Conservation (phyloP, 2,888 invertebrate genomes). For the Ochropleura leucogaster region DNA sequence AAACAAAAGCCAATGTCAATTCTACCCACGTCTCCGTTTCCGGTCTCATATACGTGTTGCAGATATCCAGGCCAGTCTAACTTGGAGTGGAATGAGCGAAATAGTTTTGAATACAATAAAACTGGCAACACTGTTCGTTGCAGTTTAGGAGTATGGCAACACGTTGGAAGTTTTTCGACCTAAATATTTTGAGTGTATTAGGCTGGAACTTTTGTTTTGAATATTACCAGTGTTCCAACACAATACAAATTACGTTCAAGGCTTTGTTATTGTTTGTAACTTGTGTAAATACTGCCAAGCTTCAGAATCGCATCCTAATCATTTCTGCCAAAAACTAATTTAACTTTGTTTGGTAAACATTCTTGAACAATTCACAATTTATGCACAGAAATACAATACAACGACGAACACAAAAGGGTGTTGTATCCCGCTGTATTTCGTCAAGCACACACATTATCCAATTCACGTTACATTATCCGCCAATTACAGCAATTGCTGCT, state of each 20-base stretch:
- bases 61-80: conserved; percentile 60
- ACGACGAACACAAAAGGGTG: conserved; percentile 34
- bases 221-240: conserved; percentile 24
- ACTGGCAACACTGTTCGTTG: conserved; percentile 24
- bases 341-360: not conserved
- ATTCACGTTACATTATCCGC: conserved; percentile 67
- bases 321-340: conserved; percentile 13
- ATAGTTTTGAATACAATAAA: conserved; percentile 60
- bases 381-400: conserved; percentile 26
- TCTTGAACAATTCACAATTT: conserved; percentile 6
- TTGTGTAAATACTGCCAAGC: not conserved
- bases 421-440: conserved; percentile 57
- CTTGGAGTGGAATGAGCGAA: conserved; percentile 42
- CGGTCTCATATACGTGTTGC: conserved; percentile 57
- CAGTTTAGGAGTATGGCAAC: conserved; percentile 26
- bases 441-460: conserved; percentile 66
- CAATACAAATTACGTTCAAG: conserved; percentile 1
- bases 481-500: conserved; percentile 72
- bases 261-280: not conserved
- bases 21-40: conserved; percentile 60
- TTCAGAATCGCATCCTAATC: not conserved
- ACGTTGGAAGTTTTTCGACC: conserved; percentile 29
- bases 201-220: conserved; percentile 34
- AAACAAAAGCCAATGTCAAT: conserved; percentile 59
- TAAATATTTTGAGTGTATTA: conserved; percentile 51